Base-by-base conservation (phyloP, 2,888 invertebrate genomes). In the Cryptocephalus moraei region DNA sequence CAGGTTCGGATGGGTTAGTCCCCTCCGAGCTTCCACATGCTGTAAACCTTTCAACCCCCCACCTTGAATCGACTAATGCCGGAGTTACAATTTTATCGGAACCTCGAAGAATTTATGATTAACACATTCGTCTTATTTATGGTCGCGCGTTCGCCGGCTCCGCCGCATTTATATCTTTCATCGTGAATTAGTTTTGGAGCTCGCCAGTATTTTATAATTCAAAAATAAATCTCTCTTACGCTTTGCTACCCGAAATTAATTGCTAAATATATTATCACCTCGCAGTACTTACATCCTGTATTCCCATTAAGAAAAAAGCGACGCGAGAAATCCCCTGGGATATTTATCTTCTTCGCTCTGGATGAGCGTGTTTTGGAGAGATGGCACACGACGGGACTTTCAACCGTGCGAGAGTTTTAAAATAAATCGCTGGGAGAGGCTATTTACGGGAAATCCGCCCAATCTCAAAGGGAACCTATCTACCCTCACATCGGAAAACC, bases 171-270 rank as follows among this genome's bases (percentile, higher is more conserved):
- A 63, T 62, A 62, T 65, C 65, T 61, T 56, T 66, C 65, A 56
- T 58, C 65, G 56, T 62, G 66, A 64, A 66, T 64, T 65, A 65
- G 64, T 63, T 34, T 60, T 47, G 56, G 51, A 60, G 57, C 53
- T 56, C 57, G 56, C 57, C 52, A 57, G 59, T 62, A 61, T 60
- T 62, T 63, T 58, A 61, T 56, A 58, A n/a, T 59, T 61, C 55
- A 57, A 60, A 63, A 62, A 65, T 66, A 66, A 64, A 65, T 65
- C 63, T 58, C 56, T 53, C 51, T 44, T 56, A 48, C 47, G 50
- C 56, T 54, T 56, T 55, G 57, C 55, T 60, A 60, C 59, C 58
- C 56, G 58, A 58, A 63, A 63, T 62, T 63, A 62, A 63, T 62
- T 58, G 60, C 57, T 56, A 57, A 60, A 62, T 63, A 62, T 62